Base-by-base conservation (phyloP, 1,140 invertebrate genomes). In the Monochamus saltuarius region DNA sequence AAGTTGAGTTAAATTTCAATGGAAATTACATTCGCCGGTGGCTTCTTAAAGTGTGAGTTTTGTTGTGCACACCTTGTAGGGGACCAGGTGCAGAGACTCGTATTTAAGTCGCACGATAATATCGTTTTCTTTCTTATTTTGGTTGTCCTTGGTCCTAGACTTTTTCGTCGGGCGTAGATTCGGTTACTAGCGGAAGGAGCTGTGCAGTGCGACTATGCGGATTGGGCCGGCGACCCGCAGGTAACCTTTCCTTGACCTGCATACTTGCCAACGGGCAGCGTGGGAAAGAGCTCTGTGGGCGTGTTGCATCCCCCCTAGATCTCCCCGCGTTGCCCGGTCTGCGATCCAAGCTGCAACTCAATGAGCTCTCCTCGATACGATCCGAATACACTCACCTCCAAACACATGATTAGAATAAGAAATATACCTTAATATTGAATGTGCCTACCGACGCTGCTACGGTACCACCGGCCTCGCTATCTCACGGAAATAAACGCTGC, bases 191-290 rank as follows among this genome's bases (percentile, higher is more conserved):
- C 61, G 61, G 61, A 63, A 63, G 61, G 49, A 59, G 40, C 55
- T 58, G 49, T 63, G 56, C 55, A 62, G 61, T 56, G 39, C 60
- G 52, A 29, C 51, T 37, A 65, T 67, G 67, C 70, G 64, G 70
- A 72, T 71, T 74, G 72, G 73, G 73, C 61, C 74, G 73, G 66
- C 72, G 74, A 76, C 74, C 74, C 66, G 69, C 66, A 68, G 71
- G 67, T 76, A 76, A 76, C 74, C 74, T 76, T 75, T 76, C 74
- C 74, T 76, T 76, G 74, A 76, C 74, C 74, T 70, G 74, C 74
- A 76, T 76, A 75, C 72, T 74, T 76, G 74, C 72, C 73, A 76
- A 74, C 74, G 73, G 72, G 73, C 74, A 76, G 74, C 74, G 73
- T 75, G 73, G 74, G 74, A 76, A 76, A 73, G 60, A 60, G 62